Evolutionary conservation across 2,888 invertebrate genomes (phyloP), one percentile per base, ranked within the genome.

Genomic region (Acleris sparsana): DNA sequence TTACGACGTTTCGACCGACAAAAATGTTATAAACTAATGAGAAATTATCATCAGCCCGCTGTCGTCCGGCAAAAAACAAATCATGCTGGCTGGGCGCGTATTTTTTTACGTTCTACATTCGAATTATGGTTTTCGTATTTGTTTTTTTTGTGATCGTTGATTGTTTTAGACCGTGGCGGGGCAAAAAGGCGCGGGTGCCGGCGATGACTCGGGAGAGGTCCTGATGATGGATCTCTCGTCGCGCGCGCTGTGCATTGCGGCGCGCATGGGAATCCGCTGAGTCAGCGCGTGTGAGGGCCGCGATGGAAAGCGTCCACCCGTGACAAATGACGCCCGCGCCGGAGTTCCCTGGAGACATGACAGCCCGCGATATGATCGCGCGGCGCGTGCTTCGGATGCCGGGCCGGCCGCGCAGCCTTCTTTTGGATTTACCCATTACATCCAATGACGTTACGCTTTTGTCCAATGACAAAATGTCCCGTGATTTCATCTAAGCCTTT

Each of bases 11-110:
- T 86, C 89, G 77, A 85, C 87, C 84, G 84, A 90, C 89, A 88
- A 88, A 89, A 91, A 90, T 88, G 88, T 87, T 90, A 89, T 89
- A 90, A 88, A 87, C 89, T 91, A 92, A 92, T 92, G 91, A 92
- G 92, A 91, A 92, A 92, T 92, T 91, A 92, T 90, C 90, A 92
- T 91, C 88, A 88, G 83, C 67, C 76, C 82, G 81, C 84, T 82
- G 85, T 84, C 80, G 78, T 73, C 78, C 75, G 78, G 88, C 88
- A 89, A 90, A 91, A 91, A 91, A 87, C 80, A 77, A 83, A 83
- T 86, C 87, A 79, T 84, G 82, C 77, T 80, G 78, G 76, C 77
- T 78, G 78, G 81, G 80, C 79, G 85, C 84, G 78, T 82, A 85
- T 87, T 89, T 89, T 33, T 89, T 89, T 86, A 76, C 79, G 73